Evolutionary conservation across 2,113 vertebrate genomes (phyloP), one percentile per base, ranked within the genome.

Genomic region (Phainopepla nitens): DNA sequence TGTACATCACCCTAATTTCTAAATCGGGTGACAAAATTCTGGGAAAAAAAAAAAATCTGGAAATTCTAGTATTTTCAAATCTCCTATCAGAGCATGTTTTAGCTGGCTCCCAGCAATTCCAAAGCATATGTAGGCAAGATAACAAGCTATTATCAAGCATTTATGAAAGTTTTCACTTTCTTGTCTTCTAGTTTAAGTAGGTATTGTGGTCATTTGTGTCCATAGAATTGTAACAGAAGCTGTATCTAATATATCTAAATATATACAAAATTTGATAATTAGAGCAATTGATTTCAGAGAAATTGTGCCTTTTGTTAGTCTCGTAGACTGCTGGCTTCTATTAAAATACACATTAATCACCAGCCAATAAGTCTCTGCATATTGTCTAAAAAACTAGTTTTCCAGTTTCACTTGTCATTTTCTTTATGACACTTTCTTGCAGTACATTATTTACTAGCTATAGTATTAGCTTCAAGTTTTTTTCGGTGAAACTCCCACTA

Each of bases 151-250:
- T 66, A 53, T 31, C 23, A 85, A 45, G 8, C 2, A 4, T 73
- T 88, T 83, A 41, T 35, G 35, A 86, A 90, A 86, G 22, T 88
- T 18, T 88, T 18, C 6, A 13, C 22, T 61, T 82, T 85, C 29
- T 64, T 76, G 25, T 64, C 21, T 14, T 68, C 33, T 68, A 33
- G 16, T 80, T 81, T 84, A 91, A 29, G 16, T 89, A 33, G 5
- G 1, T 79, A n/a, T 49, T 57, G 21, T 76, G n/a, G 35, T 64
- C 0, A 0, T 81, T 66, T 0, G 2, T 54, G 29, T 65, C 14
- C 28, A 41, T 0, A 49, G 71, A 70, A 58, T 7, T 65, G 2
- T 66, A 65, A 51, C 7, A 87, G 53, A 76, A 93, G 9, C 9
- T 70, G 3, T 54, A 23, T 36, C 20, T 72, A 60, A n/a, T 28